These are phyloP conservation scores for Scaptomyza flava DNA, from an alignment of 2,888 invertebrate species.

Conservation along the genomic window DNA sequence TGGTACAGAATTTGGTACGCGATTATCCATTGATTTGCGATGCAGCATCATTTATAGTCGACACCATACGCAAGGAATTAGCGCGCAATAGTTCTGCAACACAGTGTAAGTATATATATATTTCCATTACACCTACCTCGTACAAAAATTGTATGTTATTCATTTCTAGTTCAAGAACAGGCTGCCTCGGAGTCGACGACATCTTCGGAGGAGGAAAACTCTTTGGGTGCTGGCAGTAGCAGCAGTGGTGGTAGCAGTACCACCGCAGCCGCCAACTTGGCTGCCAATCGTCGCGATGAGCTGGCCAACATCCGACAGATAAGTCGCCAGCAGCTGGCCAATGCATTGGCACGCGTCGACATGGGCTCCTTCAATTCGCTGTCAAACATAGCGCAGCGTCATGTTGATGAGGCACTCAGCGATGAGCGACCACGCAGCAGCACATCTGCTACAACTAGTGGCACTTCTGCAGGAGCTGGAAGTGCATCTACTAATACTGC, in stretches of 20 bases:
- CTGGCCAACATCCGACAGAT: constrained; percentile 82
- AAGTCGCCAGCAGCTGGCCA: constrained; percentile 82
- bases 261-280: constrained; percentile 57
- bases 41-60: constrained; percentile 86
- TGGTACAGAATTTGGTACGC: constrained; percentile 87
- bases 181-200: constrained; percentile 83
- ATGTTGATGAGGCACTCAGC: constrained; percentile 68
- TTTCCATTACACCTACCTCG: too few species aligned
- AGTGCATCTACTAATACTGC: constrained; percentile 15
- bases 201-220: constrained; percentile 84
- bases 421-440: constrained; percentile 56
- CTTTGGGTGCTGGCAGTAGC: constrained; percentile 75
- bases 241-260: constrained; percentile 68
- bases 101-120: constrained; percentile 68
- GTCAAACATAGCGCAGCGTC: constrained; percentile 83
- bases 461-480: background rate
- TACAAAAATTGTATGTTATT: background rate
- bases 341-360: constrained; percentile 82
- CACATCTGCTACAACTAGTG: constrained; percentile 7
- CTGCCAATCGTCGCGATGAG: constrained; percentile 70
- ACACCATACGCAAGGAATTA: constrained; percentile 83
- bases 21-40: constrained; percentile 89
- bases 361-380: constrained; percentile 82
- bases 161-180: constrained; percentile 75
- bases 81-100: constrained; percentile 78